These are phyloP conservation scores for Odontomachus brunneus DNA, from an alignment of 1,140 invertebrate genomes.

Conservation along the genomic window DNA sequence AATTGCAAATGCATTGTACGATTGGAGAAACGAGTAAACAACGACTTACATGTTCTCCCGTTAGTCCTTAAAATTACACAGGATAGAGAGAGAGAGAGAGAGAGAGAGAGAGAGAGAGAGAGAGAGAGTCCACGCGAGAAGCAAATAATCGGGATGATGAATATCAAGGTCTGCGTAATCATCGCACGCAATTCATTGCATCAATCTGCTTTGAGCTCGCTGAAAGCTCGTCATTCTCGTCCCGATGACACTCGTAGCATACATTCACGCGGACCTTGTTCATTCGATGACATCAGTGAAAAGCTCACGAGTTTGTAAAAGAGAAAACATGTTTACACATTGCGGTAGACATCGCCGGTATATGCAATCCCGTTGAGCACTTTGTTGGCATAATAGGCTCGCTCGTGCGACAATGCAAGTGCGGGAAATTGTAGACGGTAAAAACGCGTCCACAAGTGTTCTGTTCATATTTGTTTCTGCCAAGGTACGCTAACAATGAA, in stretches of 20 bases:
- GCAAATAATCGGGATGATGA: neutral
- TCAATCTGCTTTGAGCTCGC: slow-evolving; percentile 10
- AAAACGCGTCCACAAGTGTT: neutral
- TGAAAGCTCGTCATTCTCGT: slow-evolving; percentile 27
- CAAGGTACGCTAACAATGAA: neutral
- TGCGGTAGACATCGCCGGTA: neutral
- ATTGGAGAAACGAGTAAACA: no score
- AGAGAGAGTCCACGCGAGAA: neutral
- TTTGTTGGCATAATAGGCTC: slow-evolving; percentile 8
- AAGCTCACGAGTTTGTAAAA: slow-evolving; percentile 31
- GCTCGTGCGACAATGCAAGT: neutral
- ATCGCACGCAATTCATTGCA: slow-evolving; percentile 13
- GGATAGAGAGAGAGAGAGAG: no score
- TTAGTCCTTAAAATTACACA: no score
- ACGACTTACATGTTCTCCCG: no score
- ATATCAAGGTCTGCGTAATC: neutral
- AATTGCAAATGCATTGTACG: no score
- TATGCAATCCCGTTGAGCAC: slow-evolving; percentile 25
- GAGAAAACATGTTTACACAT: slow-evolving; percentile 40
- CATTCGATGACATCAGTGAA: slow-evolving; percentile 19
- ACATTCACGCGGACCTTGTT: neutral
- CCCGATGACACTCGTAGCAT: slow-evolving; percentile 4
- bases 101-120: no score
- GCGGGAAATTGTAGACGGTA: neutral
- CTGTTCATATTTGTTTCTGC: neutral